These are phyloP conservation scores for Microchirus variegatus DNA, from an alignment of 2,797 vertebrate genomes.

Conservation along the genomic window DNA sequence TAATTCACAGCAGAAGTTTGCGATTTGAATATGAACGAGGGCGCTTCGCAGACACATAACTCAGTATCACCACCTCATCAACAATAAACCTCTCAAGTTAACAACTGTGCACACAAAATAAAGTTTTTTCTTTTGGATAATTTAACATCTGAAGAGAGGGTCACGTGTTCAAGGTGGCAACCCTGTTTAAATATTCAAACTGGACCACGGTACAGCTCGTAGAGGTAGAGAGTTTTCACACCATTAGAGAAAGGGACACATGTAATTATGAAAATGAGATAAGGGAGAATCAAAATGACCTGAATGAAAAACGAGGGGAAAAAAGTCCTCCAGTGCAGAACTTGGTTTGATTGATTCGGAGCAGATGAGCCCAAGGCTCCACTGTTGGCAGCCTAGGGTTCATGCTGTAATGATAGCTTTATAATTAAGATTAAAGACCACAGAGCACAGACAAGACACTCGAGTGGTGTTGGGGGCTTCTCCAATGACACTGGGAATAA, in stretches of 20 bases:
- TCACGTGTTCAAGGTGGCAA: constrained; percentile 57
- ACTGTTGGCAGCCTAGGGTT: constrained; percentile 80
- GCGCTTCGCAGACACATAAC: constrained; percentile 53
- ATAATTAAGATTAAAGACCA: constrained; percentile 89
- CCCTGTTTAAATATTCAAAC: constrained; percentile 57
- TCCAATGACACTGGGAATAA: constrained; percentile 79
- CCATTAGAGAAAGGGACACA: constrained; percentile 72
- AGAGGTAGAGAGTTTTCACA: constrained; percentile 65
- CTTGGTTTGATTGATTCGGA: constrained; percentile 82
- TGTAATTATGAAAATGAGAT: constrained; percentile 81
- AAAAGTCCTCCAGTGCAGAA: constrained; percentile 75
- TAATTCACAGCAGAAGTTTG: constrained; percentile 56
- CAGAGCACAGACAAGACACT: constrained; percentile 77
- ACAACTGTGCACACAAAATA: not conserved
- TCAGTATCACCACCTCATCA: constrained; percentile 68
- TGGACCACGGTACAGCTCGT: constrained; percentile 52
- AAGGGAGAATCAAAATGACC: constrained; percentile 76
- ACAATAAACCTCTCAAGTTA: constrained; percentile 72
- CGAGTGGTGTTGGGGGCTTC: constrained; percentile 75
- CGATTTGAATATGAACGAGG: too few species aligned
- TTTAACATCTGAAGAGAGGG: constrained; percentile 48
- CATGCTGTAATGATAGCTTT: constrained; percentile 84
- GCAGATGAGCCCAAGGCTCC: constrained; percentile 79
- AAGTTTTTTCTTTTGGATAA: constrained; percentile 31
- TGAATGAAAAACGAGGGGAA: constrained; percentile 63